Base-by-base conservation (phyloP, 2,888 invertebrate species). In the Troides oblongomaculatus region DNA sequence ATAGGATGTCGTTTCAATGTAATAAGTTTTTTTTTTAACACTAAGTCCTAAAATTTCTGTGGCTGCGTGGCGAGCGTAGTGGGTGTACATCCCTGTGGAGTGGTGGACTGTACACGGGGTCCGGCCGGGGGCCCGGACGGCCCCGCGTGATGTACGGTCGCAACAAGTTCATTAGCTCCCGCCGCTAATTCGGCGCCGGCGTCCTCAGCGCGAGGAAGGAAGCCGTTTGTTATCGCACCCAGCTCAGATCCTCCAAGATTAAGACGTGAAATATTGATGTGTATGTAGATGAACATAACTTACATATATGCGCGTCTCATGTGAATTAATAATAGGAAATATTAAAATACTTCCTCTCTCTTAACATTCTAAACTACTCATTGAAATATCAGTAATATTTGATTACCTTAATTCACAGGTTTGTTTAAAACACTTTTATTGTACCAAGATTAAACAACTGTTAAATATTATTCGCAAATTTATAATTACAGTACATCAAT, bases 141-240 rank as follows among this genome's bases (percentile, higher is more conserved):
- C 77, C 75, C 71, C 72, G 75, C 77, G 76, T 83, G 84, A 86
- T 87, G 83, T 84, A 86, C 80, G 79, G 75, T 74, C 72, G 75
- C 76, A 79, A 85, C 84, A 83, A 82, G 81, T 85, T 87, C 83
- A 88, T 89, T 89, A 86, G 86, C 81, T 81, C 75, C 72, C 70
- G 73, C 30, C 76, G 80, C 83, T 86, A 87, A 89, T 87, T 87
- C 83, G 79, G 64, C 25, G 50, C 50, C 62, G 12, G 36, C 46
- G 46, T 43, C 17, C 43, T 43, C 6, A 21, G 50, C 39, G 72
- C 6, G 62, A 73, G 75, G 79, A 75, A 81, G 84, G 86, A 87
- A 84, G 82, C 79, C 81, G 78, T 87, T 81, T 74, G 78, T 86
- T 79, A 74, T 71, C 74, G 43, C 25, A 62, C 36, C 43, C 62